Conservation (phyloP, 2,888 invertebrate genomes). For the Stenurella melanura region DNA sequence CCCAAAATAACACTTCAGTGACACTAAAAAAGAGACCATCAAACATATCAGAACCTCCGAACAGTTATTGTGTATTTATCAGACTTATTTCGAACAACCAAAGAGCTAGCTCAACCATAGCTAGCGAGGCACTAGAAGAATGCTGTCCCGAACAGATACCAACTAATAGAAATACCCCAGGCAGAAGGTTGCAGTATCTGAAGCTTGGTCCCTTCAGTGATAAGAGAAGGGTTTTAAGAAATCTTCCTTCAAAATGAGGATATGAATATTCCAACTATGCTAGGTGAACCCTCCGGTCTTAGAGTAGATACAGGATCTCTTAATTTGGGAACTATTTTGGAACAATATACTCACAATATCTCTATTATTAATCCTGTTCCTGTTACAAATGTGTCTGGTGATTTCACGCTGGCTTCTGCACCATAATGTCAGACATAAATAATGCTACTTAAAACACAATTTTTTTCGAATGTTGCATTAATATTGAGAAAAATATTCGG, state of each 20-base stretch:
- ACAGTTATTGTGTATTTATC: slow-evolving; percentile 46
- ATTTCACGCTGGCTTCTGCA: too few relatives aligned
- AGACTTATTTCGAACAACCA: slow-evolving; percentile 55
- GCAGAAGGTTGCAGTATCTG: slow-evolving; percentile 13
- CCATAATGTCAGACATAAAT: too few relatives aligned
- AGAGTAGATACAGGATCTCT: slow-evolving; percentile 12
- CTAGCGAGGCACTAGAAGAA: slow-evolving; percentile 11
- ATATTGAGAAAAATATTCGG: too few relatives aligned
- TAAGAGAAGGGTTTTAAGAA: slow-evolving; percentile 33
- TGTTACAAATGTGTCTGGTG: too few relatives aligned
- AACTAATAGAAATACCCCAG: background rate
- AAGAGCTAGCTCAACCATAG: slow-evolving; percentile 50
- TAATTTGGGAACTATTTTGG: slow-evolving; percentile 38
- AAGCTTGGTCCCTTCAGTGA: slow-evolving; percentile 41
- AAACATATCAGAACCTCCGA: slow-evolving; percentile 49
- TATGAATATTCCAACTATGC: slow-evolving; percentile 44
- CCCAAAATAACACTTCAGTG: slow-evolving; percentile 45
- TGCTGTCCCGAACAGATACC: background rate
- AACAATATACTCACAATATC: slow-evolving; percentile 37
- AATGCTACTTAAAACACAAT: too few relatives aligned
- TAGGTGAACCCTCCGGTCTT: background rate
- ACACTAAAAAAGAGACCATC: slow-evolving; percentile 27
- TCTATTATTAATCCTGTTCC: too few relatives aligned
- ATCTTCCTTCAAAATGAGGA: slow-evolving; percentile 22
- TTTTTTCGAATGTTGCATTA: too few relatives aligned